Percentiles rank a stretch among this genome's conserved stretches.
These are phyloP conservation scores for Ictalurus furcatus DNA, from an alignment of 2,113 vertebrate species.

Conservation along the genomic window DNA sequence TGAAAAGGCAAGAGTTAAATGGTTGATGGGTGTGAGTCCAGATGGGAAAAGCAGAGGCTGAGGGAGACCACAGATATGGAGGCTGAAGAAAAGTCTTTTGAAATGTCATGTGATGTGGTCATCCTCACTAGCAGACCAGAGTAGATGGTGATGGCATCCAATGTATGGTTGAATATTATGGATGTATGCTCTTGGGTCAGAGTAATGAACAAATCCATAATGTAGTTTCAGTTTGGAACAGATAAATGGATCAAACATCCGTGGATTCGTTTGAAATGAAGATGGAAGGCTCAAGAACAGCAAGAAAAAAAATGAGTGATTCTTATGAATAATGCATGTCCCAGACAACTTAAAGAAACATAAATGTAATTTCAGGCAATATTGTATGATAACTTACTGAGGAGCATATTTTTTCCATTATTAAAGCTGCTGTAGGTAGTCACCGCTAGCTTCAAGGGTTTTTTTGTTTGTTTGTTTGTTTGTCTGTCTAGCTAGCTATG, in stretches of 20 bases:
- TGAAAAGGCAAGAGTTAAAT: constrained; percentile 67
- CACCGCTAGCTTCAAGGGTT: background rate
- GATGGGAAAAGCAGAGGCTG: constrained; percentile 69
- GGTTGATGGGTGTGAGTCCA: constrained; percentile 66
- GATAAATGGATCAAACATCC: constrained; percentile 47
- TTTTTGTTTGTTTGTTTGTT: background rate
- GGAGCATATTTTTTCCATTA: background rate
- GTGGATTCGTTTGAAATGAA: constrained; percentile 44
- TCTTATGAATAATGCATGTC: constrained; percentile 57
- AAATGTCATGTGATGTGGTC: constrained; percentile 69
- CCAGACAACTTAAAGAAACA: constrained; percentile 51
- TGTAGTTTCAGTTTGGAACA: constrained; percentile 53
- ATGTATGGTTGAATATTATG: constrained; percentile 60
- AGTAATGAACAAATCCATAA: constrained; percentile 55
- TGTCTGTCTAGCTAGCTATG: background rate
- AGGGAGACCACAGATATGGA: constrained; percentile 69
- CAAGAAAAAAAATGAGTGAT: constrained; percentile 64
- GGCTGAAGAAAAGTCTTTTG: constrained; percentile 68
- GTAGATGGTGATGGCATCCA: constrained; percentile 61
- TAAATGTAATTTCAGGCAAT: constrained; percentile 57
- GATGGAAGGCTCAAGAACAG: constrained; percentile 57
- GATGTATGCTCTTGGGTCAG: constrained; percentile 53
- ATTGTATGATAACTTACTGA: constrained; percentile 11
- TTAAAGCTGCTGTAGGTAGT: constrained; percentile 26
- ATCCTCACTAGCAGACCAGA: constrained; percentile 62